Conservation (phyloP, 2,797 vertebrate genomes). For the Micropoecilia bifurca region DNA sequence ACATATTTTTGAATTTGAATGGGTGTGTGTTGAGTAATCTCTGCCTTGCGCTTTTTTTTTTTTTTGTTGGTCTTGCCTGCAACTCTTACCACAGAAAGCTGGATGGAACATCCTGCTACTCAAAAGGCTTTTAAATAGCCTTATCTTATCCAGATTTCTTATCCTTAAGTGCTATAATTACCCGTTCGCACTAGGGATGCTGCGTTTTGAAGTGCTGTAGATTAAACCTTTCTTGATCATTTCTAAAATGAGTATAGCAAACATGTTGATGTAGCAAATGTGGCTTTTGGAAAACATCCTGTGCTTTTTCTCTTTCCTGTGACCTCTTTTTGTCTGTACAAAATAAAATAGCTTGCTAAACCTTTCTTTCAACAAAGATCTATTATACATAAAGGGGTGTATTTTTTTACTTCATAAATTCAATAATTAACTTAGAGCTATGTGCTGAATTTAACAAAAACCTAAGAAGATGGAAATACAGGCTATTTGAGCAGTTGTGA, state of each 20-base stretch:
- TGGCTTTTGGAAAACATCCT: not conserved
- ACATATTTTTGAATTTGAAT: not conserved
- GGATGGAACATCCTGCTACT: slow-evolving; percentile 31
- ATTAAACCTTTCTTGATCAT: slow-evolving; percentile 40
- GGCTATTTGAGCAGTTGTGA: not conserved
- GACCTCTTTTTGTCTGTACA: not conserved
- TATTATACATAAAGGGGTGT: too few species aligned
- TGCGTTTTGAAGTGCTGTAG: slow-evolving; percentile 8
- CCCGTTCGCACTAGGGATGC: slow-evolving; percentile 15
- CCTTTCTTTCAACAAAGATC: not conserved
- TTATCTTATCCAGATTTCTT: slow-evolving; percentile 25
- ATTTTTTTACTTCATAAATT: not conserved
- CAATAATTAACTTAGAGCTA: not conserved
- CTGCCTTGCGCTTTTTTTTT: slow-evolving; percentile 4
- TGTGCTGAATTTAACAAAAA: not conserved
- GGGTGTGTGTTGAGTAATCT: not conserved
- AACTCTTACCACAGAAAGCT: slow-evolving; percentile 2
- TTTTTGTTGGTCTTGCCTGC: slow-evolving; percentile 10
- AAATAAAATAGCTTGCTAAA: not conserved
- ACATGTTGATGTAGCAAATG: not conserved
- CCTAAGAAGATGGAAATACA: not conserved
- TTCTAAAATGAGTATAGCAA: slow-evolving; percentile 34
- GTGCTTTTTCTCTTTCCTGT: not conserved
- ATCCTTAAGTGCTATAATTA: slow-evolving; percentile 26
- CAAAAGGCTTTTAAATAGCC: slow-evolving; percentile 24